These are phyloP conservation scores for Machimus atricapillus DNA, from an alignment of 2,888 invertebrate genomes.

Conservation along the genomic window DNA sequence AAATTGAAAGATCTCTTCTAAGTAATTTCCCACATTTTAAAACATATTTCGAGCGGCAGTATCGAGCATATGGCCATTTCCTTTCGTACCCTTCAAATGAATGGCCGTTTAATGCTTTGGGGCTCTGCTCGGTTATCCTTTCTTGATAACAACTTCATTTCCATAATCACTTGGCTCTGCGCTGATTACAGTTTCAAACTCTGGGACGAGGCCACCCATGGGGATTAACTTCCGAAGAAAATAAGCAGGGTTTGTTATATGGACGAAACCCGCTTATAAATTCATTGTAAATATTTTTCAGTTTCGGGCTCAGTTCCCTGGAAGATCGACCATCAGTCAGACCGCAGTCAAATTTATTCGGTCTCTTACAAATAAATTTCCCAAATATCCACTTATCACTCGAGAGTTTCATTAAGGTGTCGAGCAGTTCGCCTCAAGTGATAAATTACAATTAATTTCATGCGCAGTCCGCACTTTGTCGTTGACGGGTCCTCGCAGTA, in stretches of 20 bases:
- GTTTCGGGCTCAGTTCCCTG: not conserved
- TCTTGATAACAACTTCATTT: conserved; percentile 14
- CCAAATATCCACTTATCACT: not conserved
- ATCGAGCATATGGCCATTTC: not conserved
- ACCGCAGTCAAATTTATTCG: not conserved
- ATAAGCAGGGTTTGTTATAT: not conserved
- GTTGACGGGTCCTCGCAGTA: not conserved
- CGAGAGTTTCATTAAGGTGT: not conserved
- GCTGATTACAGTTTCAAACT: not conserved
- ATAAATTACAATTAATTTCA: not conserved
- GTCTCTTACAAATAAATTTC: not conserved
- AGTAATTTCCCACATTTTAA: not conserved
- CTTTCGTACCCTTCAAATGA: not conserved
- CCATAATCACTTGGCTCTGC: not conserved
- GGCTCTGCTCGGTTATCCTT: not conserved
- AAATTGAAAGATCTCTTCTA: not conserved
- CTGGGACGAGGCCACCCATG: not conserved
- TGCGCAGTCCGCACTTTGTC: not conserved
- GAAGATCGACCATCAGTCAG: not conserved
- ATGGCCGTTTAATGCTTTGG: not conserved
- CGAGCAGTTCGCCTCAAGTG: not conserved
- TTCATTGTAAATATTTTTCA: not conserved
- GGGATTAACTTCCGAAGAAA: not conserved
- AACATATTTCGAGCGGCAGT: not conserved
- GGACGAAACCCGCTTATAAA: not conserved